Evolutionary conservation across 2,797 vertebrate genomes (phyloP), one percentile per base, ranked within the genome.

Genomic region (Cichlasoma orientale): DNA sequence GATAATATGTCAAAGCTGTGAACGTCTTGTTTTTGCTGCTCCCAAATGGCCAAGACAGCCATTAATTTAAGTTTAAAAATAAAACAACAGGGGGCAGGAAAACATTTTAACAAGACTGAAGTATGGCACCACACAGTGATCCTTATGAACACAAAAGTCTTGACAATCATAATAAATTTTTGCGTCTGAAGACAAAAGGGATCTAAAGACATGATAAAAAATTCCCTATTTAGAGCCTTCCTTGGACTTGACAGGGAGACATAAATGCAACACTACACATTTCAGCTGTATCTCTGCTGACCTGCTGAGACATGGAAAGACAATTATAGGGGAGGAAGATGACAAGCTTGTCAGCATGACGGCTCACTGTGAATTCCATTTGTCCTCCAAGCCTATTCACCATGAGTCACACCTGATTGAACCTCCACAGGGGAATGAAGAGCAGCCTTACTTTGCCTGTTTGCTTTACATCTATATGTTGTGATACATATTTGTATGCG

Each of bases 381-480:
- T 90, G 91, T 92, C 91, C 86, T 88, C 87, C 73, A 59, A 85
- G 86, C 75, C 75, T 80, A 82, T 92, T 90, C 89, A 75, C 85
- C 76, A 63, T 79, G 82, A 90, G 90, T 91, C 88, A 91, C 90
- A 92, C 88, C 92, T 92, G 90, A 92, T 72, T 90, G 90, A 91
- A 83, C 78, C 74, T 79, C 88, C 78, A 33, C 80, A 68, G 83
- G 82, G 72, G 73, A 78, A 88, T 69, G 75, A 82, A 82, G 75
- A 82, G 79, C 70, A 54, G 25, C 33, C 50, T 59, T 21, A 54
- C 56, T 78, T 52, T 61, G 72, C 33, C 72, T 53, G 7, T 83
- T 83, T 75, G 63, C 21, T 74, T 82, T 68, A 11, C 38, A 72
- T 81, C 47, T 61, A 25, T 54, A 72, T 66, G 44, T 52, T 73